Evolutionary conservation across 2,797 vertebrate genomes (phyloP).

Genomic region (Alauda arvensis): DNA sequence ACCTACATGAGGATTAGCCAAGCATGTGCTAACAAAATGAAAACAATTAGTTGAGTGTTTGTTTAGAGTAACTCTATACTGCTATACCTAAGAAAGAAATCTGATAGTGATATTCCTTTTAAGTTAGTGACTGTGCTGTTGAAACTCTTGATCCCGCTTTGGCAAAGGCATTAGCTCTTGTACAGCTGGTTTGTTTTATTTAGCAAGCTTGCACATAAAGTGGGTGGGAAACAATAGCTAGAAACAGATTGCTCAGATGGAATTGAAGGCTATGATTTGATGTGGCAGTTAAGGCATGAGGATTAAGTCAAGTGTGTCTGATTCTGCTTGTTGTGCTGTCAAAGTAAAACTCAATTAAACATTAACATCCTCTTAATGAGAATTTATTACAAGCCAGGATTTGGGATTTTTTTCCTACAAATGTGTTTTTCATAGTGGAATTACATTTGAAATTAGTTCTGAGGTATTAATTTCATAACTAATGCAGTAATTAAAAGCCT

Average conservation of each 20-base stretch:
- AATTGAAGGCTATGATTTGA: conserved; percentile 14
- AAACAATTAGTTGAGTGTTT: neutral
- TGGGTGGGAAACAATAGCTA: conserved; percentile 35
- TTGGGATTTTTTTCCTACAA: neutral
- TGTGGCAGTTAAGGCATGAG: conserved; percentile 20
- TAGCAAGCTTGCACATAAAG: conserved; percentile 33
- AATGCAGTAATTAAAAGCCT: neutral
- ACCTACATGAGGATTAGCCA: neutral
- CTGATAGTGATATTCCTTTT: neutral
- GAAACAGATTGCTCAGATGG: conserved; percentile 12
- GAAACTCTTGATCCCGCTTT: neutral
- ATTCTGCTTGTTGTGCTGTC: conserved; percentile 15
- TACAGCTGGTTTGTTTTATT: conserved; percentile 20
- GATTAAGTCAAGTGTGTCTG: conserved; percentile 26
- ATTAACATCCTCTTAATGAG: neutral
- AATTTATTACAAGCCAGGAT: neutral
- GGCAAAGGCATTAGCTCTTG: neutral
- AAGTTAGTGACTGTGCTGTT: neutral
- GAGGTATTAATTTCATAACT: neutral
- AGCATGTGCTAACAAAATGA: neutral
- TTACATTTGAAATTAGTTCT: neutral
- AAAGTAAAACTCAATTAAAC: neutral
- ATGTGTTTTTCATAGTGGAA: neutral
- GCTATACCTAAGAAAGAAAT: neutral
- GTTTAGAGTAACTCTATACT: neutral